Evolutionary conservation across 2,888 invertebrate genomes (phyloP).

Genomic region (Catocala fraxini): DNA sequence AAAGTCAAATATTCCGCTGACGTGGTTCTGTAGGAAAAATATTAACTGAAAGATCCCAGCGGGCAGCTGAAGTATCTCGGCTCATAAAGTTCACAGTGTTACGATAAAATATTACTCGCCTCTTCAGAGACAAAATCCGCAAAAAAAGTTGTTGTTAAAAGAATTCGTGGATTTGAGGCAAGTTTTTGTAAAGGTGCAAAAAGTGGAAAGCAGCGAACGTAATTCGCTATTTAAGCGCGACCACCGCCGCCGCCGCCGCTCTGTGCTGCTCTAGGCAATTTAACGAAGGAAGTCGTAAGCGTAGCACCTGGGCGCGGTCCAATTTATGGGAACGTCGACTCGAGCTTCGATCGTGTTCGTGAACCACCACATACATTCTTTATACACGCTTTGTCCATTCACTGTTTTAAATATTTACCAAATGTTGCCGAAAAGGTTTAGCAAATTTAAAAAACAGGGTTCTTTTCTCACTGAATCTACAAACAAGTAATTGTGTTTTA

Average conservation of each 20-base stretch:
- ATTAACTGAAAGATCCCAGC: neutral
- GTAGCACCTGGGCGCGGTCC: conserved; percentile 65
- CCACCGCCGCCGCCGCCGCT: conserved; percentile 5
- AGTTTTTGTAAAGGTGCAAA: conserved; percentile 29
- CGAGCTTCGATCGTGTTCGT: conserved; percentile 53
- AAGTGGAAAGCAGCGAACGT: conserved; percentile 22
- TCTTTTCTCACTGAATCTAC: neutral
- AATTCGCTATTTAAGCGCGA: conserved; percentile 24
- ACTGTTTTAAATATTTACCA: conserved; percentile 39
- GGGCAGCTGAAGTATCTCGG: conserved; percentile 10
- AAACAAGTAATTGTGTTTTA: neutral
- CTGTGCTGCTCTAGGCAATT: conserved; percentile 47
- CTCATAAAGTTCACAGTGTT: conserved; percentile 13
- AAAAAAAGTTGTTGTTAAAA: conserved; percentile 31
- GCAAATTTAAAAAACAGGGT: conserved; percentile 21
- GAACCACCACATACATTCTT: conserved; percentile 42
- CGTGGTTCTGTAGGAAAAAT: neutral
- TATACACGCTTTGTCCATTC: conserved; percentile 37
- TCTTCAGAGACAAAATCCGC: conserved; percentile 27
- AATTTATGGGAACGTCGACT: conserved; percentile 64
- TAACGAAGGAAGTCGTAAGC: conserved; percentile 44
- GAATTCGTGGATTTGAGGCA: conserved; percentile 23
- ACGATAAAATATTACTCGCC: conserved; percentile 31
- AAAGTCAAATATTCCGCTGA: neutral
- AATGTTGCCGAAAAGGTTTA: conserved; percentile 29